Conservation (phyloP, 2,113 vertebrate species). For the Laterallus jamaicensis region DNA sequence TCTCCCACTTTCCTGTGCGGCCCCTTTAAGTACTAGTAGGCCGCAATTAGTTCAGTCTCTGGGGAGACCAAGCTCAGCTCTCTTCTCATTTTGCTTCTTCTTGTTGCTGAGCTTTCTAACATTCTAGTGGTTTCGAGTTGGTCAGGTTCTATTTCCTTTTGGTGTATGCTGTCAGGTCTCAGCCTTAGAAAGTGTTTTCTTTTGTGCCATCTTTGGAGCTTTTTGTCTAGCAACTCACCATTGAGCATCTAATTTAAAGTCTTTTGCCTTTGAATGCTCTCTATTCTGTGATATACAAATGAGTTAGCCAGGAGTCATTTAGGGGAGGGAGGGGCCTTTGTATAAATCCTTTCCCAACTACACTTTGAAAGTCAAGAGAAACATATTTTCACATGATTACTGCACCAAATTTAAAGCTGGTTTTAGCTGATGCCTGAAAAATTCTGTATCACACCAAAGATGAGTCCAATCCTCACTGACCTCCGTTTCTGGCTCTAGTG, state of each 20-base stretch:
- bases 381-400: background rate
- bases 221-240: background rate
- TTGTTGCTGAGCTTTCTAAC: background rate
- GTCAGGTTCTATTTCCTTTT: background rate
- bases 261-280: background rate
- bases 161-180: background rate
- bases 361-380: background rate
- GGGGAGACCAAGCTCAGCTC: no score
- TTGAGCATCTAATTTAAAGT: background rate
- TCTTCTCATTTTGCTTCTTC: background rate
- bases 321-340: background rate
- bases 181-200: background rate
- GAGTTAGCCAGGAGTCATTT: background rate
- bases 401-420: background rate
- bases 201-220: background rate
- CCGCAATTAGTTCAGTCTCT: no score
- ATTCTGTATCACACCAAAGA: background rate
- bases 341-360: background rate
- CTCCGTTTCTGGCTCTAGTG: background rate
- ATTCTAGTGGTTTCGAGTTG: background rate
- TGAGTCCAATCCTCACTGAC: background rate
- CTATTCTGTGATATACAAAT: background rate
- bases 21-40: no score
- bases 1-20: no score
- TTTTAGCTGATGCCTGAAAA: background rate